Base-by-base conservation (phyloP, 2,888 invertebrate genomes). In the Palloptera scutellata region DNA sequence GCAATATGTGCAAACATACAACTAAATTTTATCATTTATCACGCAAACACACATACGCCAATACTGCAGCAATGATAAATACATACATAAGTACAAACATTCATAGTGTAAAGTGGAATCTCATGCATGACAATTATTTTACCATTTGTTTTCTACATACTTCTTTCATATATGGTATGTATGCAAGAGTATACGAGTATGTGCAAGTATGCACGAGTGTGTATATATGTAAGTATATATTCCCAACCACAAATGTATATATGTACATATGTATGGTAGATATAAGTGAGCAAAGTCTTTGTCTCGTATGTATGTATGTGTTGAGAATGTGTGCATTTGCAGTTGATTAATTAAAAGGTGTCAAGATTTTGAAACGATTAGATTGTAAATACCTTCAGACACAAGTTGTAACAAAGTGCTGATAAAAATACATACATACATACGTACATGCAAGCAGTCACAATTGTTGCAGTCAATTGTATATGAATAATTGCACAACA, bases 321-420 rank as follows among this genome's bases (percentile, higher is more conserved):
- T 48, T 48, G 15, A 48, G 13, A 5, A 15, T 54, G 19, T 60
- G 64, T 61, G 40, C 64, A 54, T 68, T 55, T 59, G 20, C 48
- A 61, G 60, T 61, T 65, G 64, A 68, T 61, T 65, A 68, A 64
- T 68, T 68, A 68, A 65, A 57, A 65, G 61, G 61, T 68, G 68
- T 68, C 64, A 65, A 43, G 61, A 57, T 58, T 61, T 58, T 30
- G 66, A 54, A 64, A 52, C 61, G 41, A 55, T 68, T 64, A 64
- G 64, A 42, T 41, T 61, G 61, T 52, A 60, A 60, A 60, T 60
- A 60, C 60, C 13, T 17, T 59, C 19, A 57, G 40, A 48, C 30
- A 30, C 30, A 30, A 30, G 30, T 30, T 30, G 30, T 30, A 4
- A 30, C 30, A 30, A 30, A 30, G 6, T 30, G 30, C 30, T 4